These are phyloP conservation scores for Pocillopora verrucosa DNA, from an alignment of 64 coral and sea anemone species.

Conservation along the genomic window DNA sequence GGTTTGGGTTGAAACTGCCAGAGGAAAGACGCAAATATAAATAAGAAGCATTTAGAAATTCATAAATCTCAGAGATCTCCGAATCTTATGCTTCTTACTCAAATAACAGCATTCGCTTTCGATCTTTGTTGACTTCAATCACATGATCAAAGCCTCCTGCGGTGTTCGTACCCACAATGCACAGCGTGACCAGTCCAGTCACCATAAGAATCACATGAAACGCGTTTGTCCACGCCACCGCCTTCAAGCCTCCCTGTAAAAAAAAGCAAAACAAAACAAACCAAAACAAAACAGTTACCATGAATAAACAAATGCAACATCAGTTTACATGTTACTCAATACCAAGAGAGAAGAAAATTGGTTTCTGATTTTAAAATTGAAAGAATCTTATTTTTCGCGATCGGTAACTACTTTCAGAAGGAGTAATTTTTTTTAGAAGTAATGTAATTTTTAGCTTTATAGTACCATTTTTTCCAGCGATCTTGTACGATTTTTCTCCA, in stretches of 20 bases:
- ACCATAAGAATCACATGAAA: conserved; percentile 73
- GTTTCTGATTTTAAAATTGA: too few relatives aligned
- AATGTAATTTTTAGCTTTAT: too few relatives aligned
- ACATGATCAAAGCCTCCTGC: conserved; percentile 59
- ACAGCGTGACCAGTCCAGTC: conserved; percentile 44
- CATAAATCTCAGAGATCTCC: neutral
- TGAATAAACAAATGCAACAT: neutral
- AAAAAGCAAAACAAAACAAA: neutral
- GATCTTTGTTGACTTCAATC: conserved; percentile 49
- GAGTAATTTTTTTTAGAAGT: too few relatives aligned
- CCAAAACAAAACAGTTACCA: neutral
- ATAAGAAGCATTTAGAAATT: neutral
- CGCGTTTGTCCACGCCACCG: conserved; percentile 70
- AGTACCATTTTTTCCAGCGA: too few relatives aligned
- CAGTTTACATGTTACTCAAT: neutral
- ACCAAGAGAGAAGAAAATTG: neutral
- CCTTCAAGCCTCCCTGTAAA: conserved; percentile 74
- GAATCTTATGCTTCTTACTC: conserved; percentile 26
- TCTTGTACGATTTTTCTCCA: too few relatives aligned
- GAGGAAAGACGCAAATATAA: neutral
- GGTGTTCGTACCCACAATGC: conserved; percentile 42
- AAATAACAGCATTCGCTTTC: conserved; percentile 50
- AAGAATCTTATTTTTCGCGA: too few relatives aligned
- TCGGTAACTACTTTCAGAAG: too few relatives aligned
- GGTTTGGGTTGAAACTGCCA: conserved; percentile 74